phyloP scores from a whole-genome alignment of 2,797 vertebrate species.

The Melanotaenia maccullochi region DNA sequence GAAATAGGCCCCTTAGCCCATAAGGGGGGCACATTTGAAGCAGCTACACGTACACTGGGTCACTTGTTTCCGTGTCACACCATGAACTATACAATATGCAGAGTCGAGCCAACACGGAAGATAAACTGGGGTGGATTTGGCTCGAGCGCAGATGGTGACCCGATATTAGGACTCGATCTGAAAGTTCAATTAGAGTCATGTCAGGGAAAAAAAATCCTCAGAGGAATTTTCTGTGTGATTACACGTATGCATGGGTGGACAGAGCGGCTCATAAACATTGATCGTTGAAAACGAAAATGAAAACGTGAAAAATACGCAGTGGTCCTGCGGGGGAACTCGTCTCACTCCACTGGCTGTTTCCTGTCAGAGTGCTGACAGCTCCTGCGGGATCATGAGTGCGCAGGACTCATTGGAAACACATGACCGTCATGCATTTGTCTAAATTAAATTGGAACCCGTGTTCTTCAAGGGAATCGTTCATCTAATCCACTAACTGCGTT shows the following conservation, averaged over 20 bases:
- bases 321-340: slow-evolving; percentile 15
- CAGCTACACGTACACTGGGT: slow-evolving; percentile 19
- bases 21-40: background rate
- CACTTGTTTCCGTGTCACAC: slow-evolving; percentile 46
- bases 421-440: slow-evolving; percentile 2
- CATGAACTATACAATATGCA: slow-evolving; percentile 33
- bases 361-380: slow-evolving; percentile 50
- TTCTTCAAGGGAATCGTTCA: background rate
- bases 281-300: slow-evolving; percentile 43
- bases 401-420: slow-evolving; percentile 7
- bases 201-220: slow-evolving; percentile 37
- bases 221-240: slow-evolving; percentile 60
- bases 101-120: slow-evolving; percentile 43
- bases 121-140: slow-evolving; percentile 54
- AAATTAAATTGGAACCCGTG: slow-evolving; percentile 4
- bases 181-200: slow-evolving; percentile 49
- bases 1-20: background rate
- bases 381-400: slow-evolving; percentile 1
- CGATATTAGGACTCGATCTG: slow-evolving; percentile 51
- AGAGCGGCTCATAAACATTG: slow-evolving; percentile 68
- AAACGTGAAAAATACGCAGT: slow-evolving; percentile 10
- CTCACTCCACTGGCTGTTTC: slow-evolving; percentile 24
- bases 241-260: slow-evolving; percentile 52
- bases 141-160: slow-evolving; percentile 64
- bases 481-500: background rate